Evolutionary conservation across 2,113 vertebrate species (phyloP).

Genomic region (Poeciliopsis prolifica): DNA sequence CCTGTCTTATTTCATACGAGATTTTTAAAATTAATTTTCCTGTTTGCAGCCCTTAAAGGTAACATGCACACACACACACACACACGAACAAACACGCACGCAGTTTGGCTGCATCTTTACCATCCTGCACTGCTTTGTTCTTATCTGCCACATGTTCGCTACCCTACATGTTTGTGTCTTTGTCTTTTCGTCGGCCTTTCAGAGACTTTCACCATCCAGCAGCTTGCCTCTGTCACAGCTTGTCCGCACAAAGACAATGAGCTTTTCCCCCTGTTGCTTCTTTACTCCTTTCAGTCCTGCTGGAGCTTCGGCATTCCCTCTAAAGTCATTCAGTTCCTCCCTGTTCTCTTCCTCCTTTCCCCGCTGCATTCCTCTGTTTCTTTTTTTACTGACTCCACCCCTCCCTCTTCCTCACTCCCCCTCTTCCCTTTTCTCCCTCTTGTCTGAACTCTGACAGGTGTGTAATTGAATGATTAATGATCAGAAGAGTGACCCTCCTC

Average conservation of each 20-base stretch:
- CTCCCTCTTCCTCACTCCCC: not conserved
- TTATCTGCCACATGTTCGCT: constrained; percentile 32
- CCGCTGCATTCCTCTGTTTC: constrained; percentile 43
- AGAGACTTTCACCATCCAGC: constrained; percentile 36
- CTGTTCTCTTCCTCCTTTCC: constrained; percentile 28
- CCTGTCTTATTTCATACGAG: not conserved
- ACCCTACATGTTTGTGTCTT: constrained; percentile 28
- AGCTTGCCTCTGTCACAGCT: constrained; percentile 59
- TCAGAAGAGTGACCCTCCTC: constrained; percentile 45
- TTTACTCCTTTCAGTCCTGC: constrained; percentile 8
- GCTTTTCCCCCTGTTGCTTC: constrained; percentile 42
- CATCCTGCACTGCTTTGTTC: constrained; percentile 21
- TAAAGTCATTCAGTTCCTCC: constrained; percentile 37
- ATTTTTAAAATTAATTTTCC: not conserved
- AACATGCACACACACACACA: not conserved
- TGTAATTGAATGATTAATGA: constrained; percentile 89
- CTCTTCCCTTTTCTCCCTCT: constrained; percentile 52
- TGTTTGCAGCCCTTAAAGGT: not conserved
- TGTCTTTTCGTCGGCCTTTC: constrained; percentile 47
- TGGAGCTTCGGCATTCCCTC: constrained; percentile 27
- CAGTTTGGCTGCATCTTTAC: constrained; percentile 15
- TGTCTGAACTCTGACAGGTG: constrained; percentile 85
- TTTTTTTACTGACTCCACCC: constrained; percentile 26
- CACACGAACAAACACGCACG: not conserved
- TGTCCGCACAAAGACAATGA: constrained; percentile 51